Evolutionary conservation across 2,797 vertebrate genomes (phyloP).

Genomic region (Bucorvus abyssinicus): DNA sequence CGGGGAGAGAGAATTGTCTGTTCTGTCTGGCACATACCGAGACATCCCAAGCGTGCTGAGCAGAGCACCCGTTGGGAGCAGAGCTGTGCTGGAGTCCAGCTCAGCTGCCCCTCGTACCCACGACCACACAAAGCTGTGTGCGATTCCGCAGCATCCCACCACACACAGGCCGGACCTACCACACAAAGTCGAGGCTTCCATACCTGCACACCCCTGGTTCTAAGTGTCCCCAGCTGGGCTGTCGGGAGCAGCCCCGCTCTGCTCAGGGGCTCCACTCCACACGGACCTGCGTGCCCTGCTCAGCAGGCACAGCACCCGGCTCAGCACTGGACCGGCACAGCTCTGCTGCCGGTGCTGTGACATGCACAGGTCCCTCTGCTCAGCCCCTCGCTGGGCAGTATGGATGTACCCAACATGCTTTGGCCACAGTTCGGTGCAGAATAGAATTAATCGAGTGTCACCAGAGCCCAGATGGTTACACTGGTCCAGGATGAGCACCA

Average conservation of each 20-base stretch:
- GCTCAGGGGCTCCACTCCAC: background rate
- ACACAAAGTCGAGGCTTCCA: background rate
- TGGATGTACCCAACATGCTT: rapidly evolving
- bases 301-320: background rate
- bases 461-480: background rate
- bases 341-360: background rate
- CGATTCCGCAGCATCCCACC: background rate
- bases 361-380: background rate
- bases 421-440: background rate
- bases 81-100: background rate
- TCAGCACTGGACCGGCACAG: background rate
- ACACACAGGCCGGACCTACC: background rate
- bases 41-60: background rate
- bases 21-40: background rate
- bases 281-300: rapidly evolving
- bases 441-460: background rate
- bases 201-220: background rate
- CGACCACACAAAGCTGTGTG: background rate
- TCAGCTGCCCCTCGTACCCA: background rate
- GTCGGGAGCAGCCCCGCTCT: background rate
- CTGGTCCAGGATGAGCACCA: background rate
- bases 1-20: background rate
- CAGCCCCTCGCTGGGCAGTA: background rate
- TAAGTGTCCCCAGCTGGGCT: background rate
- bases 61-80: background rate